phyloP scores from a whole-genome alignment of 2,113 vertebrate genomes.

The Cnemophilus loriae region DNA sequence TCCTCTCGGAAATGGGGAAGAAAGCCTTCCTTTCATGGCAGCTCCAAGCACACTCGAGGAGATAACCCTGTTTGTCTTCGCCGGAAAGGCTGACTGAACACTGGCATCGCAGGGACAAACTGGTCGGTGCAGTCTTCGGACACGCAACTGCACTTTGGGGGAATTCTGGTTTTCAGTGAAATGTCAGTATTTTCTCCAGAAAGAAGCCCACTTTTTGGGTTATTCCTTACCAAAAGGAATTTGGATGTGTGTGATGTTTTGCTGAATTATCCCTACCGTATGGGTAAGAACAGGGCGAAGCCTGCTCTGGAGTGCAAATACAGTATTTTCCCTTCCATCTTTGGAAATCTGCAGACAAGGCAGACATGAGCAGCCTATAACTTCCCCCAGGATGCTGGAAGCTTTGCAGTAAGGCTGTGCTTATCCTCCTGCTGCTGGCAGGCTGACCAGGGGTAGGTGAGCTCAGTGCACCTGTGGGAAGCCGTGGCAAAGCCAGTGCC shows the following conservation, averaged over 20 bases:
- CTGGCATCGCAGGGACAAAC: not conserved
- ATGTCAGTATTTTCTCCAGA: not conserved
- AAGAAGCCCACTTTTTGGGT: not conserved
- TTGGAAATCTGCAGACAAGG: not conserved
- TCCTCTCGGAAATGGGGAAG: not conserved
- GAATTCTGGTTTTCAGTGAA: not conserved
- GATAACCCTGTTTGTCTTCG: constrained; percentile 3
- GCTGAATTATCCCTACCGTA: not conserved
- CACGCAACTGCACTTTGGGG: not conserved
- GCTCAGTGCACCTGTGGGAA: not conserved
- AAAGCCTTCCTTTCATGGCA: not conserved
- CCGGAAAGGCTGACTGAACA: not conserved
- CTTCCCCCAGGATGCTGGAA: not conserved
- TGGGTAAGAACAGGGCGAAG: not conserved
- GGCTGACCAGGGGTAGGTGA: not conserved
- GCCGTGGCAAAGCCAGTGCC: not conserved
- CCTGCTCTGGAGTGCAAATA: not conserved
- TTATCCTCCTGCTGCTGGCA: not conserved
- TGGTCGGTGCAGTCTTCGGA: not conserved
- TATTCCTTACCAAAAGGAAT: not conserved
- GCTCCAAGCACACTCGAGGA: not conserved
- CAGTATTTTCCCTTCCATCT: not conserved
- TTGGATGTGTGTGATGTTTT: not conserved
- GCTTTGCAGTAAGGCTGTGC: not conserved
- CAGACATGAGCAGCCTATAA: fast-evolving